Base-by-base conservation (phyloP, 2,888 invertebrate genomes). In the Xanthia icteritia region DNA sequence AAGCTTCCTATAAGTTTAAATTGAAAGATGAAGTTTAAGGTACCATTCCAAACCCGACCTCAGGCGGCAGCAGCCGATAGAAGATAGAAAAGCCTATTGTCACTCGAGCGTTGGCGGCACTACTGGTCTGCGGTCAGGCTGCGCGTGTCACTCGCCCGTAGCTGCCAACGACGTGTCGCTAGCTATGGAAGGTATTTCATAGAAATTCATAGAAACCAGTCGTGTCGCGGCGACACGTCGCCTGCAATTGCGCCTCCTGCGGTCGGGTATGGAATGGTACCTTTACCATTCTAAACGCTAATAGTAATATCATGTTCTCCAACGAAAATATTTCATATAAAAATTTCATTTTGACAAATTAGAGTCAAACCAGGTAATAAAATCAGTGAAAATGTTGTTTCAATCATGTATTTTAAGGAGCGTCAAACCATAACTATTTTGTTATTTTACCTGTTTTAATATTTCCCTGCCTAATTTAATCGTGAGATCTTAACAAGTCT, bases 401-500 rank as follows among this genome's bases (percentile, higher is more conserved):
- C 23, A 54, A n/a, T n/a, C 56, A 56, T 56, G 11, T n/a, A 56
- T 11, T 9, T 11, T 56, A 56, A 56, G 11, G 11, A 56, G n/a
- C 13, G 15, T 23, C 15, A 27, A 20, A 4, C 45, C 20, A 45
- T 27, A 20, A 6, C 2, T n/a, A 6, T 13, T 56, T 56, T n/a
- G n/a, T n/a, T 56, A 13, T n/a, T 56, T n/a, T 56, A n/a, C 13
- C 2, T 56, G 13, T 56, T 58, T 15, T 58, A 58, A 15, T 58
- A 15, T 27, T 2, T 58, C 8, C 27, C 23, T 27, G 17, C 1
- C 0, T 17, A 20, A 17, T 23, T 13, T 9, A 17, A 39, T 66
- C 39, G 48, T 80, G 68, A 66, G 76, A 77, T 63, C 20, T 11
- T 61, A 8, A 23, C n/a, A 27, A 77, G 72, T 76, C 76, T 81